phyloP scores from a whole-genome alignment of 2,113 vertebrate species.

The Xenopus borealis region DNA sequence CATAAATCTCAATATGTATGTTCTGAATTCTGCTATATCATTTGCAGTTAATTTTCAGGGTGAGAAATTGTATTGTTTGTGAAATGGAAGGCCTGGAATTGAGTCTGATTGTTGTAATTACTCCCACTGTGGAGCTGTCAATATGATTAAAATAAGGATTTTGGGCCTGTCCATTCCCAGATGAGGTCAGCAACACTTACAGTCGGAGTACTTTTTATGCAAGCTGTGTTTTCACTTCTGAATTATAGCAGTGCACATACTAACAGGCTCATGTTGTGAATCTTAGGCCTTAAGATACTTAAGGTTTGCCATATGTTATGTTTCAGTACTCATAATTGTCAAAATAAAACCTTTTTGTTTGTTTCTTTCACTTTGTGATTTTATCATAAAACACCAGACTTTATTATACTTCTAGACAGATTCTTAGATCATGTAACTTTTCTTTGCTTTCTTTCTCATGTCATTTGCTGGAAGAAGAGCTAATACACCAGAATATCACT shows the following conservation, averaged over 20 bases:
- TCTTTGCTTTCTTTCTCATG: background rate
- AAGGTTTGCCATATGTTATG: conserved; percentile 16
- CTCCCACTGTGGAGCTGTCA: conserved; percentile 70
- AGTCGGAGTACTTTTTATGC: conserved; percentile 62
- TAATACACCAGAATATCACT: background rate
- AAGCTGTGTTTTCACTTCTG: conserved; percentile 60
- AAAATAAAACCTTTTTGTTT: conserved; percentile 2
- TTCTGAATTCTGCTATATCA: conserved; percentile 54
- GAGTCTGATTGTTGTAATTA: conserved; percentile 70
- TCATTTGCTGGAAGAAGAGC: background rate
- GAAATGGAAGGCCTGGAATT: conserved; percentile 68
- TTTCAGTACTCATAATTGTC: conserved; percentile 25
- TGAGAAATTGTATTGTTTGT: conserved; percentile 61
- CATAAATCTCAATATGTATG: conserved; percentile 53
- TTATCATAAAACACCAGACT: background rate
- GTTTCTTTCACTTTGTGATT: background rate
- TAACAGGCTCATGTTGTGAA: conserved; percentile 61
- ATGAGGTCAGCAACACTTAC: conserved; percentile 69
- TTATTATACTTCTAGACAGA: background rate
- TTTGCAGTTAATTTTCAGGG: conserved; percentile 63
- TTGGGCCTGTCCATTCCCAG: conserved; percentile 61
- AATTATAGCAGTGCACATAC: conserved; percentile 54
- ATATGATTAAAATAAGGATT: conserved; percentile 73
- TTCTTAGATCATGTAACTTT: conserved; percentile 1
- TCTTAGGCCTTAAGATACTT: conserved; percentile 37